A percentile compares a stretch with the other conserved stretches of the same genome.
phyloP scores from a whole-genome alignment of 2,797 vertebrate genomes.

The Uromys caudimaculatus region DNA sequence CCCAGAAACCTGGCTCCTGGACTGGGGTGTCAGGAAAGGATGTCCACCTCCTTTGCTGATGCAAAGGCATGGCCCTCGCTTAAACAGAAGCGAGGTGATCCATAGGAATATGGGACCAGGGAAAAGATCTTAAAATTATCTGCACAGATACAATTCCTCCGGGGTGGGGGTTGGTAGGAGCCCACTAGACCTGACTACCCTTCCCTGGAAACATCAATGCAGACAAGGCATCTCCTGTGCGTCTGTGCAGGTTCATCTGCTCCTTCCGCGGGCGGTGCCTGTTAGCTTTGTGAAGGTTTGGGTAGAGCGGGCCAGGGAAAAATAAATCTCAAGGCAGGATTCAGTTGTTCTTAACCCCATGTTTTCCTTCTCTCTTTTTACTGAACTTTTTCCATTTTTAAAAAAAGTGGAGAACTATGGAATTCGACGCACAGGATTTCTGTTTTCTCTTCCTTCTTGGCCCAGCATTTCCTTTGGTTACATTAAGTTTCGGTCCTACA shows the following conservation, averaged over 20 bases:
- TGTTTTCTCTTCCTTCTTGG: not conserved
- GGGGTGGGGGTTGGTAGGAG: not conserved
- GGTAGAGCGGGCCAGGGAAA: conserved; percentile 79
- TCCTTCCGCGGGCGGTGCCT: conserved; percentile 79
- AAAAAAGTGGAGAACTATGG: not conserved
- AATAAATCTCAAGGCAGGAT: conserved; percentile 6
- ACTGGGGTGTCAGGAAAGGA: conserved; percentile 60
- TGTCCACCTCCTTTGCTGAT: conserved; percentile 86
- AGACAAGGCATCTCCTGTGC: not conserved
- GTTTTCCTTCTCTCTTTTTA: conserved; percentile 79
- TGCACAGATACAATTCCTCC: not conserved
- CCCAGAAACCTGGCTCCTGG: conserved; percentile 49
- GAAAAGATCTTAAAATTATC: conserved; percentile 28
- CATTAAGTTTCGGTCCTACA: not conserved
- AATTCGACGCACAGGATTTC: conserved; percentile 4
- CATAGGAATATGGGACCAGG: not conserved
- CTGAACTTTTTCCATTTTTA: not conserved
- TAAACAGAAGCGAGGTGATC: not conserved
- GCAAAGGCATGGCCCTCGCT: conserved; percentile 84
- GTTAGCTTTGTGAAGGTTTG: conserved; percentile 70
- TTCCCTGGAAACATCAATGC: not conserved
- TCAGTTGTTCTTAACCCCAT: conserved; percentile 78
- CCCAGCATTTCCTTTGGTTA: not conserved
- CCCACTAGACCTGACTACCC: not conserved
- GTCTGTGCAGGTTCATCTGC: conserved; percentile 34